Evolutionary conservation across 2,113 vertebrate genomes (phyloP).

Genomic region (Brachirus orientalis): DNA sequence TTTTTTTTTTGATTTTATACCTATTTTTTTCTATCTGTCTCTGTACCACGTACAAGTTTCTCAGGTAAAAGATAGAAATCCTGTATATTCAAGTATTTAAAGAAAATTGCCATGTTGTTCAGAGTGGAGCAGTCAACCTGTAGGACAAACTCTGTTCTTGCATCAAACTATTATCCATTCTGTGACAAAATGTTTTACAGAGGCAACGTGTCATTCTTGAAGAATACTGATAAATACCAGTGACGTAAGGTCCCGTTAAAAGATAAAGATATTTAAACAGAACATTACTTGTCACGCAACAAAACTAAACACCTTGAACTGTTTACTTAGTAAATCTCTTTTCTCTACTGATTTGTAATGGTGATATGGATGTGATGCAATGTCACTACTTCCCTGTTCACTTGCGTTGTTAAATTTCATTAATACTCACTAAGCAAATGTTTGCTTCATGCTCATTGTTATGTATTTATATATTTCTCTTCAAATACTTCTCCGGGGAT

Average conservation of each 20-base stretch:
- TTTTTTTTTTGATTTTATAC: too few relatives aligned
- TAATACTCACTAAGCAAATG: not conserved
- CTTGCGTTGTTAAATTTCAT: not conserved
- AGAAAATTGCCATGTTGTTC: constrained; percentile 38
- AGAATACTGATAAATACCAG: constrained; percentile 4
- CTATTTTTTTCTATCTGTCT: too few relatives aligned
- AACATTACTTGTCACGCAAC: too few relatives aligned
- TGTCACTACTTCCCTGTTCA: not conserved
- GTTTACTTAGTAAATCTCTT: not conserved
- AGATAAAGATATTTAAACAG: not conserved
- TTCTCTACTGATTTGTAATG: not conserved
- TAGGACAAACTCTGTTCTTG: constrained; percentile 14
- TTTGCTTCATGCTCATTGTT: not conserved
- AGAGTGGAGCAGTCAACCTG: constrained; percentile 31
- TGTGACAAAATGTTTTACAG: not conserved
- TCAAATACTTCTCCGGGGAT: too few relatives aligned
- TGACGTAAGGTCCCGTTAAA: not conserved
- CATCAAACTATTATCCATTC: constrained; percentile 10
- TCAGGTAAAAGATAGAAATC: too few relatives aligned
- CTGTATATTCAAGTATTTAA: constrained; percentile 19
- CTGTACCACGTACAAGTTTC: too few relatives aligned
- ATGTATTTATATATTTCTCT: too few relatives aligned
- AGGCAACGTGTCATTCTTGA: not conserved
- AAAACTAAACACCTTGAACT: too few relatives aligned
- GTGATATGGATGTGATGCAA: not conserved